Evolutionary conservation across 2,113 vertebrate genomes (phyloP).

Genomic region (Dromas ardeola): DNA sequence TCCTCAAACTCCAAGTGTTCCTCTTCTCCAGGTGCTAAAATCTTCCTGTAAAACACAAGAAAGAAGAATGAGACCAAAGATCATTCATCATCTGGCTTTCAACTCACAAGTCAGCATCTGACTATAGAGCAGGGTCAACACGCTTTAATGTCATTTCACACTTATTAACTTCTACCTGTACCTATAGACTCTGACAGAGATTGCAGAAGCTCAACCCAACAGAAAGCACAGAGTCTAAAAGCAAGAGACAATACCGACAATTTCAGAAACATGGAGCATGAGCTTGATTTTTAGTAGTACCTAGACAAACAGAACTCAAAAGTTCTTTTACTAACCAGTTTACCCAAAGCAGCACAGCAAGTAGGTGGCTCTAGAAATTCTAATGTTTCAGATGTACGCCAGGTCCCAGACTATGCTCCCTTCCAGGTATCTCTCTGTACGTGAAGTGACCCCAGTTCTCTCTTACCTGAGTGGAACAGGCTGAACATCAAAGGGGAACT

Average conservation of each 20-base stretch:
- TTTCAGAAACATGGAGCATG: background rate
- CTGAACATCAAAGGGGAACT: conserved; percentile 97
- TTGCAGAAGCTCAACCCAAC: background rate
- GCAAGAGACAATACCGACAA: background rate
- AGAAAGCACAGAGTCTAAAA: background rate
- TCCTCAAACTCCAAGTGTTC: conserved; percentile 95
- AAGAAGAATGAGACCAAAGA: background rate
- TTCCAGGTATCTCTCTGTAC: background rate
- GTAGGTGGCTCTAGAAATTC: background rate
- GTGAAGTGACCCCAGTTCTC: background rate
- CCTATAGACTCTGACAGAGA: background rate
- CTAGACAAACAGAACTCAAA: background rate
- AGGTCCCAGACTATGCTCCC: background rate
- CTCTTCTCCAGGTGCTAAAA: conserved; percentile 96
- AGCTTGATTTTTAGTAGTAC: background rate
- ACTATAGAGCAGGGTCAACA: background rate
- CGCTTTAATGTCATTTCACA: background rate
- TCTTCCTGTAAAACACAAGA: conserved; percentile 80
- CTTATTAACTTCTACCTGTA: background rate
- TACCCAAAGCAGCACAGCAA: background rate
- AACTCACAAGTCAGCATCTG: background rate
- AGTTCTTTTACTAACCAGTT: background rate
- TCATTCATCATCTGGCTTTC: background rate
- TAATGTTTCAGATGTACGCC: background rate
- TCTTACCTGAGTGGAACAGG: conserved; percentile 94